Percentiles rank a stretch among this genome's conserved stretches.
These are phyloP conservation scores for Lottia gigantea DNA, from an alignment of 2,888 invertebrate species.

Conservation along the genomic window DNA sequence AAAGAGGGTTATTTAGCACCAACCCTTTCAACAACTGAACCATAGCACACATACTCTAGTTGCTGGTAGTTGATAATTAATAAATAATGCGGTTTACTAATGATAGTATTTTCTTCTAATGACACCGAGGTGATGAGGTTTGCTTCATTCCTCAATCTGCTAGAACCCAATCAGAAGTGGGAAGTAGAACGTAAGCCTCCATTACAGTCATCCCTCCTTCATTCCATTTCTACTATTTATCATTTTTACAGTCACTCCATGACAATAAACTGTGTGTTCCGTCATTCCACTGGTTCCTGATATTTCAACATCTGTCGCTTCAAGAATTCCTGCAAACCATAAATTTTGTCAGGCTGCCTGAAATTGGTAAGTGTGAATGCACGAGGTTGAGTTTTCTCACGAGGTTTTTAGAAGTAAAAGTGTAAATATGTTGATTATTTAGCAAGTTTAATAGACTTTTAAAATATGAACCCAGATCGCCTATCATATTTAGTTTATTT, in stretches of 20 bases:
- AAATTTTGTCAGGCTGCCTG: constrained; percentile 6
- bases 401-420: background rate
- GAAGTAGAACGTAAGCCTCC: too few relatives aligned
- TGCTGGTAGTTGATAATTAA: too few relatives aligned
- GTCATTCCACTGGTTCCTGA: background rate
- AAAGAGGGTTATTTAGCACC: too few relatives aligned
- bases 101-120: too few relatives aligned
- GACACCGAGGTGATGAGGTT: too few relatives aligned
- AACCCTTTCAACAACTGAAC: too few relatives aligned
- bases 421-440: constrained; percentile 7
- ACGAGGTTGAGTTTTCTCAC: background rate
- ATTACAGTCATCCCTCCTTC: too few relatives aligned
- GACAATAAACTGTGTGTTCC: constrained; percentile 8
- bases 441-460: background rate
- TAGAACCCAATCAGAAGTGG: too few relatives aligned
- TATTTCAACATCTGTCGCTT: constrained; percentile 10
- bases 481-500: background rate
- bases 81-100: too few relatives aligned
- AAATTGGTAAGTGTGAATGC: background rate
- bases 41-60: too few relatives aligned
- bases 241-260: background rate
- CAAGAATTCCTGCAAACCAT: constrained; percentile 1
- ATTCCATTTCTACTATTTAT: background rate
- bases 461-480: background rate
- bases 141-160: too few relatives aligned